Conservation (phyloP, 2,888 invertebrate genomes). For the Apoda limacodes region DNA sequence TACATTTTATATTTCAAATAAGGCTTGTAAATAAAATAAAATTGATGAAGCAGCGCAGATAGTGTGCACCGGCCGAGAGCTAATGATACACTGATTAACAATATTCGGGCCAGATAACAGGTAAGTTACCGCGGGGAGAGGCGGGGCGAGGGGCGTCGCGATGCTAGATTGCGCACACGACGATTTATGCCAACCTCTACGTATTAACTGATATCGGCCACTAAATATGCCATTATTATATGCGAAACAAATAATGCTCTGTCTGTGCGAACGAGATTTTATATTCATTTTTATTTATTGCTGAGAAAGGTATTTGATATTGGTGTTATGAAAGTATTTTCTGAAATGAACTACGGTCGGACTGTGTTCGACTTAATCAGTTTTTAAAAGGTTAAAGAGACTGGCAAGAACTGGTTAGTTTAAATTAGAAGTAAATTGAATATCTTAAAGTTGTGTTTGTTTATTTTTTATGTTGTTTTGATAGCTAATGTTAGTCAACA, state of each 20-base stretch:
- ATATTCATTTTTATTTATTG: slow-evolving; percentile 43
- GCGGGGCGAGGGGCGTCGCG: slow-evolving; percentile 37
- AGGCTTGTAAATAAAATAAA: no score
- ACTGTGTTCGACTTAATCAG: no score
- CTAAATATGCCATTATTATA: slow-evolving; percentile 68
- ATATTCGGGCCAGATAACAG: slow-evolving; percentile 66
- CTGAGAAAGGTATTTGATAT: slow-evolving; percentile 43
- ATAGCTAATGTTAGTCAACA: background rate
- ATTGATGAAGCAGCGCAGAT: slow-evolving; percentile 18
- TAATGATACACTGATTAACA: slow-evolving; percentile 70
- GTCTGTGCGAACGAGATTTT: slow-evolving; percentile 30
- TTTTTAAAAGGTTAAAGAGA: no score
- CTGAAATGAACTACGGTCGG: no score
- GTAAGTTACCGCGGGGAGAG: slow-evolving; percentile 58
- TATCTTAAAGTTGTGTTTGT: no score
- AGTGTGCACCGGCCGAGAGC: slow-evolving; percentile 39
- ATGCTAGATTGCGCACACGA: slow-evolving; percentile 59
- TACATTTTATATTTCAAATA: no score
- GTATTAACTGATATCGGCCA: slow-evolving; percentile 65
- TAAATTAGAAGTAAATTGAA: no score
- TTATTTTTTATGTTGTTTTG: background rate
- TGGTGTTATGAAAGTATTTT: slow-evolving; percentile 12
- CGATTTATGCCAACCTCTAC: slow-evolving; percentile 62
- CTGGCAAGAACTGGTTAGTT: no score
- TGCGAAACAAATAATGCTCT: slow-evolving; percentile 61